Evolutionary conservation across 37 sponge, comb jelly and placozoan genomes (phyloP).

Genomic region (Aphrocallistes beatrix): DNA sequence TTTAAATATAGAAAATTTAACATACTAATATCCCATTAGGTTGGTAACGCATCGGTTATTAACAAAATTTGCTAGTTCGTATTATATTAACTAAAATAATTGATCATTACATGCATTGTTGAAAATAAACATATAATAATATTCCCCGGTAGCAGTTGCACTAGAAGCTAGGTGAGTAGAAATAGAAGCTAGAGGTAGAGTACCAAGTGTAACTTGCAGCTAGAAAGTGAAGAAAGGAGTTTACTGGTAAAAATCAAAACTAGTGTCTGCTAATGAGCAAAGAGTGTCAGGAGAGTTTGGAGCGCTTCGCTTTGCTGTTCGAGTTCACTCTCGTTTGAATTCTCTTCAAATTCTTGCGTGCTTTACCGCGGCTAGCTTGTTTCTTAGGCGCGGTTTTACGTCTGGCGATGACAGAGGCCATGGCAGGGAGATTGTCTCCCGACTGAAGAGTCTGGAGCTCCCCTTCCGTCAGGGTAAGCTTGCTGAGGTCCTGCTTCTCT

Average conservation of each 20-base stretch:
- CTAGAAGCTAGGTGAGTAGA: background rate
- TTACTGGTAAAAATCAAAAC: background rate
- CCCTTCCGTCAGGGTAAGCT: background rate
- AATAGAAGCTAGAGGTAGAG: background rate
- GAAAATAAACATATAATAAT: background rate
- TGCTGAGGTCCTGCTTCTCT: background rate
- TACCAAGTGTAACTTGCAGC: background rate
- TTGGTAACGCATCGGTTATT: too few species aligned
- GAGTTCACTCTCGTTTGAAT: background rate
- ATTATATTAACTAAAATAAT: background rate
- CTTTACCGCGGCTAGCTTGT: background rate
- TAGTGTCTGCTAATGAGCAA: background rate
- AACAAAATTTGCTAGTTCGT: too few species aligned
- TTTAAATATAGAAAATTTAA: too few species aligned
- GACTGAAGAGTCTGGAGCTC: background rate
- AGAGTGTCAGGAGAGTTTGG: background rate
- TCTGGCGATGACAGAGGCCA: conserved; percentile 15
- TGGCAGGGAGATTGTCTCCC: background rate
- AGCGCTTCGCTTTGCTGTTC: background rate
- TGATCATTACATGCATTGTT: background rate
- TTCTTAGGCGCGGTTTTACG: background rate
- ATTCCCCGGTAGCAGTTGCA: background rate
- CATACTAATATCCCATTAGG: too few species aligned
- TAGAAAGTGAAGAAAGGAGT: conserved; percentile 13
- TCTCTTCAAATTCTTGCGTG: background rate